These are phyloP conservation scores for Mesoclemmys tuberculata DNA, from an alignment of 2,113 vertebrate species.

Conservation along the genomic window DNA sequence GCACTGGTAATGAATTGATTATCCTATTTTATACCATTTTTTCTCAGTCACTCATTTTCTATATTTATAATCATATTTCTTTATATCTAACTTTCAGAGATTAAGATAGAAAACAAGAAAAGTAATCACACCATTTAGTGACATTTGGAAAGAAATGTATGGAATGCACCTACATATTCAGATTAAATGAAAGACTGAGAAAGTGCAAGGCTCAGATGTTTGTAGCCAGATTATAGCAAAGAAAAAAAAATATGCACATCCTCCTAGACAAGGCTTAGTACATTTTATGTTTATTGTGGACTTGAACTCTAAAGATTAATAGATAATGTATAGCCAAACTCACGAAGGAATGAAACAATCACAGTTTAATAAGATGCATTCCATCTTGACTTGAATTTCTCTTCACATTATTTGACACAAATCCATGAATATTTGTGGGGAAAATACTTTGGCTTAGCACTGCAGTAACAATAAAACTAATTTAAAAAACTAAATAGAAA, in stretches of 20 bases:
- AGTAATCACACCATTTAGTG: background rate
- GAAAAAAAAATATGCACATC: background rate
- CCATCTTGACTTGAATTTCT: constrained; percentile 30
- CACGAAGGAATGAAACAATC: constrained; percentile 29
- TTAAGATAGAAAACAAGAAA: background rate
- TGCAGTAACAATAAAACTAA: constrained; percentile 51
- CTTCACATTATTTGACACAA: constrained; percentile 58
- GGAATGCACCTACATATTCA: background rate
- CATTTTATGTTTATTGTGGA: background rate
- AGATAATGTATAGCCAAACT: constrained; percentile 25
- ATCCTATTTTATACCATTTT: background rate
- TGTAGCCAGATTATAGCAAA: background rate
- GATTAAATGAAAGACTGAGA: background rate
- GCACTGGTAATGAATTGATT: background rate
- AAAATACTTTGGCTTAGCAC: constrained; percentile 45
- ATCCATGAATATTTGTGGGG: constrained; percentile 58
- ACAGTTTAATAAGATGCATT: constrained; percentile 31
- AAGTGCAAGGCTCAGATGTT: background rate
- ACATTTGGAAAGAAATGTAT: background rate
- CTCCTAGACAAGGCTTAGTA: background rate
- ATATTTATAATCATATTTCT: background rate
- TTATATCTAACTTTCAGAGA: background rate
- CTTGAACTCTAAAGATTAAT: background rate
- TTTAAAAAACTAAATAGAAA: constrained; percentile 55
- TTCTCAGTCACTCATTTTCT: constrained; percentile 10